Evolutionary conservation across 2,888 invertebrate species (phyloP), one percentile per base, ranked within the genome.

Genomic region (Selenia dentaria): DNA sequence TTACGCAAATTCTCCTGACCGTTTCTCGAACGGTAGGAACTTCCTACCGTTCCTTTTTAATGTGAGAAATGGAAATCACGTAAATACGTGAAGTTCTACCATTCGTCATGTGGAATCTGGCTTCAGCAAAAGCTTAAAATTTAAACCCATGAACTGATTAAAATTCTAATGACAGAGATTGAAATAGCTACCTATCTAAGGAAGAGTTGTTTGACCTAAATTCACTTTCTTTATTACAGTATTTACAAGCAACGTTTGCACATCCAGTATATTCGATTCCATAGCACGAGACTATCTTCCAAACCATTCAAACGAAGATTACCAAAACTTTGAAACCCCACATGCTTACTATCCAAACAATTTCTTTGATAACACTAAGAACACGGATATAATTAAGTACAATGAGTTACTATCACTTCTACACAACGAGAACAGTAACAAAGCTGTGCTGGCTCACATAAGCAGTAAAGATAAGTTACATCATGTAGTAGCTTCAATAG

Each of bases 391-490:
- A 6, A 26, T 39, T 1, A 33, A 38, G 12, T 38, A 37, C n/a
- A 18, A 27, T 5, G 29, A 38, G 1, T 2, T 45, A 13, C 29
- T 46, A 3, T 31, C 24, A 0, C 12, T 46, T 10, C 6, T 40
- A 13, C 46, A 46, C 16, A 35, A 46, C 8, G 40, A 46, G 24
- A 9, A 31, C 1, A 36, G 34, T 8, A 40, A 46, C 20, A 25
- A 31, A 40, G 31, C 10, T 1, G 20, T 44, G 1, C 11, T 44
- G 5, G 31, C 26, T 10, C 18, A 22, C 9, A 37, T 44, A 8
- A 16, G 9, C 20, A 26, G 8, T 0, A 18, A 13, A 13, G n/a
- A 3, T 0, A 16, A 2, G 8, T 8, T 22, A 8, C 8, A 22
- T 6, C 22, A 4, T 1, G n/a, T 11, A 2, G 18, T 3, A 6